Evolutionary conservation across 2,113 vertebrate species (phyloP).

Genomic region (Chloropsis hardwickii): DNA sequence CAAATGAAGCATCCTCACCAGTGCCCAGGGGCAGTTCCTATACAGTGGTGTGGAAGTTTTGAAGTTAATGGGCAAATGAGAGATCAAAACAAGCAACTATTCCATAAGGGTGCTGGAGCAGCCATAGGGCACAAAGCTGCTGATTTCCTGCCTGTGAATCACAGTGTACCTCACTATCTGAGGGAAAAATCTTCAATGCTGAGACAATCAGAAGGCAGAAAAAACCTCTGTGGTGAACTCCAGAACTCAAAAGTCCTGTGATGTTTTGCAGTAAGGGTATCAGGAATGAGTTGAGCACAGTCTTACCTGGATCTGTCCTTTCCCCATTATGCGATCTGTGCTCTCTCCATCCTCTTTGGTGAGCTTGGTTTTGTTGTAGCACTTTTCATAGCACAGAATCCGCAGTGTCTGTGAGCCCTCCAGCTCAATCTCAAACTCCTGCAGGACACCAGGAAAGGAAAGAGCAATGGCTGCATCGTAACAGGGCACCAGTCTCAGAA

Average conservation of each 20-base stretch:
- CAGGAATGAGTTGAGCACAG: background rate
- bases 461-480: background rate
- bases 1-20: background rate
- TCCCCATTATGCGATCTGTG: constrained; percentile 86
- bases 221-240: background rate
- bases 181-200: background rate
- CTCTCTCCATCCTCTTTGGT: constrained; percentile 87
- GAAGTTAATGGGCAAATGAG: background rate
- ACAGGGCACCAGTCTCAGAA: background rate
- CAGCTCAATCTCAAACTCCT: constrained; percentile 97
- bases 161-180: background rate
- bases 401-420: constrained; percentile 92
- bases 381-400: constrained; percentile 92
- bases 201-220: background rate
- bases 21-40: background rate
- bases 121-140: background rate
- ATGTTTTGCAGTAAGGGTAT: background rate
- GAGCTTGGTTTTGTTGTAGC: constrained; percentile 84
- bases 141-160: background rate
- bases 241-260: background rate
- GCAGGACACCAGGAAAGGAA: background rate
- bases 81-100: background rate
- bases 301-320: constrained; percentile 90
- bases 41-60: background rate
- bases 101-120: background rate